These are phyloP conservation scores for Spheniscus humboldti DNA, from an alignment of 2,797 vertebrate genomes.

Conservation along the genomic window DNA sequence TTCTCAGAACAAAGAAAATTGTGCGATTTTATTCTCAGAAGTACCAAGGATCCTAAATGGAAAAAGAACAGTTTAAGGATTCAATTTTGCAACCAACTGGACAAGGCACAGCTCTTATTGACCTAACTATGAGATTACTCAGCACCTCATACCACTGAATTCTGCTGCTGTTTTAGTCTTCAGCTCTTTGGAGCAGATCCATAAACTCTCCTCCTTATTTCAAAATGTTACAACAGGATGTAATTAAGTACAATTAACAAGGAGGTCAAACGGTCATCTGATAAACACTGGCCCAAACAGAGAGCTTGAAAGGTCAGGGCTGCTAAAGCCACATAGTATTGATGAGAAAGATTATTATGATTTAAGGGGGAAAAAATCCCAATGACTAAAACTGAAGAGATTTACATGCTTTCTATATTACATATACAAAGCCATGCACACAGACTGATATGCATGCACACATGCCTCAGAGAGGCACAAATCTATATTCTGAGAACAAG, in stretches of 20 bases:
- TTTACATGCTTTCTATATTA: constrained; percentile 33
- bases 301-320: constrained; percentile 73
- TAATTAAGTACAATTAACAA: constrained; percentile 87
- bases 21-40: neutral
- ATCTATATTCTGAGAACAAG: neutral
- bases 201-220: constrained; percentile 67
- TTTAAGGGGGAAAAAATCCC: constrained; percentile 41
- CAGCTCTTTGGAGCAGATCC: constrained; percentile 36
- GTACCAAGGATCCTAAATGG: neutral
- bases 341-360: constrained; percentile 43
- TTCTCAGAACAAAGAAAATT: neutral
- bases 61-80: neutral
- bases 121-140: neutral
- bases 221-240: constrained; percentile 84
- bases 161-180: neutral
- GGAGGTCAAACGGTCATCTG: constrained; percentile 85
- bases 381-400: constrained; percentile 7
- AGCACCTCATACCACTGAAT: neutral
- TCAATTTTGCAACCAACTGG: neutral
- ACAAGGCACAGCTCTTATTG: neutral
- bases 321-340: constrained; percentile 74
- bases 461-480: neutral
- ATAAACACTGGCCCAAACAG: constrained; percentile 74
- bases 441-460: neutral
- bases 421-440: neutral